A percentile compares a stretch with the other conserved stretches of the same genome.
Evolutionary conservation across 2,113 vertebrate species (phyloP).

Genomic region (Zosterops pallidus): DNA sequence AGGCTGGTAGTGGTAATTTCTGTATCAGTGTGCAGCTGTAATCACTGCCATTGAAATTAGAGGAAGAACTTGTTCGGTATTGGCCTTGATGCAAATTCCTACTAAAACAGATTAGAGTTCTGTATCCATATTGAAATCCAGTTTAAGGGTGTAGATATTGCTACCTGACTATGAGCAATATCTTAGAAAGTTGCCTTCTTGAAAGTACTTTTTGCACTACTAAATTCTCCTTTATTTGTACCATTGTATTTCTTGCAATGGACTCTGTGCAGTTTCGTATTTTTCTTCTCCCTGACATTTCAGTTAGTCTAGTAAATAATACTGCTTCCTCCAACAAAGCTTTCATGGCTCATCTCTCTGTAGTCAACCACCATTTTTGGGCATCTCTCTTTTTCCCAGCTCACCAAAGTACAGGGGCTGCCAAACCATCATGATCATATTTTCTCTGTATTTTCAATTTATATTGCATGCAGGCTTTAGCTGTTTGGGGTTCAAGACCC

Average conservation of each 20-base stretch:
- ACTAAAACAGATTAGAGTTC: background rate
- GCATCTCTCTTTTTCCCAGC: background rate
- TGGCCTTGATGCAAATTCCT: background rate
- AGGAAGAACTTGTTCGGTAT: background rate
- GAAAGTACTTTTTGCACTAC: background rate
- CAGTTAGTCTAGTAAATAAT: background rate
- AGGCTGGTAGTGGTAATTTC: background rate
- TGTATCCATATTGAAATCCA: background rate
- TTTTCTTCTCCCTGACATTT: background rate
- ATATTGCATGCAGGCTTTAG: background rate
- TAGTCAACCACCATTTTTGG: background rate
- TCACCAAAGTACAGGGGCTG: background rate
- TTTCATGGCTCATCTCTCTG: background rate
- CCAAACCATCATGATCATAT: fast-evolving
- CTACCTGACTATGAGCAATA: background rate
- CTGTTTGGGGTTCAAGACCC: background rate
- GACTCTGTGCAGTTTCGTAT: background rate
- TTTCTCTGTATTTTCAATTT: background rate
- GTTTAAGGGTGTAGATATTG: background rate
- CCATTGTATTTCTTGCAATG: background rate
- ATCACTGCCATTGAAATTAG: background rate
- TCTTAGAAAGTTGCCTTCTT: background rate
- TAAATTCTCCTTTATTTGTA: background rate
- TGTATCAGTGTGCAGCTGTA: background rate
- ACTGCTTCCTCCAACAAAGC: background rate